A percentile compares a stretch with the other conserved stretches of the same genome.
These are phyloP conservation scores for Sycobia sp. DNA, from an alignment of 1,140 invertebrate species.

Conservation along the genomic window DNA sequence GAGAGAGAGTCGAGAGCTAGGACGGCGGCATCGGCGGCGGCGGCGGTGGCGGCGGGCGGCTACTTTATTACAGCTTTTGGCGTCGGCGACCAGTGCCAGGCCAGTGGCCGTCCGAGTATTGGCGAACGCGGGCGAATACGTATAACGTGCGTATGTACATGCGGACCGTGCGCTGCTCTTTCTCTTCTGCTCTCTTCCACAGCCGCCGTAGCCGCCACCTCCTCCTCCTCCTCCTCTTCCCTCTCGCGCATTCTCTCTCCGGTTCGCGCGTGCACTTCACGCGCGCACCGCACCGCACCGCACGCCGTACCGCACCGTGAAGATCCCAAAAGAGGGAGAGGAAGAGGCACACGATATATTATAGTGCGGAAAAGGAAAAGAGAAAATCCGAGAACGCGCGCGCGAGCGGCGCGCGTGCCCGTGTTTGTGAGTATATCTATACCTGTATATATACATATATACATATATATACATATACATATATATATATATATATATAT, in stretches of 20 bases:
- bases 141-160: not conserved
- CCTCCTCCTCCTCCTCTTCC: not conserved
- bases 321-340: not conserved
- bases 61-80: not conserved
- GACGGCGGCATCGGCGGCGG: not conserved
- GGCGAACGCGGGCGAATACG: not conserved
- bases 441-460: too few relatives aligned
- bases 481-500: too few relatives aligned
- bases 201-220: not conserved
- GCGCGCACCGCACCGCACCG: not conserved
- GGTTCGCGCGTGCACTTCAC: not conserved
- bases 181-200: not conserved
- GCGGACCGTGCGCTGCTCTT: not conserved
- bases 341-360: too few relatives aligned
- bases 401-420: not conserved
- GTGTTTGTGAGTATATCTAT: not conserved
- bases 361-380: constrained; percentile 17
- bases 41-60: not conserved
- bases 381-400: constrained; percentile 4
- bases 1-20: not conserved
- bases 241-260: not conserved
- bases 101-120: constrained; percentile 22
- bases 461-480: too few relatives aligned
- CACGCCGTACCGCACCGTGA: not conserved
- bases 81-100: not conserved